These are phyloP conservation scores for Darwinula stevensoni DNA, from an alignment of 2,888 invertebrate species.

Conservation along the genomic window DNA sequence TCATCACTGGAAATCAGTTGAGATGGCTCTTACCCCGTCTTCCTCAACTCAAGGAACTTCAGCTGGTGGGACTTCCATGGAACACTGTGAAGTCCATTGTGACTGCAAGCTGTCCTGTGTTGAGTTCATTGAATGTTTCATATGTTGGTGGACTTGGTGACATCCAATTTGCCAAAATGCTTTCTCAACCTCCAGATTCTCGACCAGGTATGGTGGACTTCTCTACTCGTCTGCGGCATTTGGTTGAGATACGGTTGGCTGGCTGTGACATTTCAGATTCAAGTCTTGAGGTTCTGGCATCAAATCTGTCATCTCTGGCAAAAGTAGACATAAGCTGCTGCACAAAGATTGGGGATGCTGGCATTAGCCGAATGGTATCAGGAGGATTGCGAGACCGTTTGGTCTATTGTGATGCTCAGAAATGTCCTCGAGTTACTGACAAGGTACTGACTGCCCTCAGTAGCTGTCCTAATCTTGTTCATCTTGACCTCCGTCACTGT, in stretches of 20 bases:
- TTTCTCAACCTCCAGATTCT: slow-evolving; percentile 60
- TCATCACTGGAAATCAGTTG: slow-evolving; percentile 56
- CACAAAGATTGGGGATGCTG: neutral
- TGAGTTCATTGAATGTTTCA: slow-evolving; percentile 40
- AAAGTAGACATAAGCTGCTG: neutral
- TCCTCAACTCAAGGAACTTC: slow-evolving; percentile 48
- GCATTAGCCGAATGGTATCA: neutral
- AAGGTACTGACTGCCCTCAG: neutral
- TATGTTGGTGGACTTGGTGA: slow-evolving; percentile 63
- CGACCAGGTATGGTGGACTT: slow-evolving; percentile 39
- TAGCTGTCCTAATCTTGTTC: neutral
- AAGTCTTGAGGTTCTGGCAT: neutral
- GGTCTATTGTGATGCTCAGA: neutral
- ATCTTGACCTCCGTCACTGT: neutral
- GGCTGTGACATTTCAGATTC: slow-evolving; percentile 67
- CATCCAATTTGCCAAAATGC: slow-evolving; percentile 45
- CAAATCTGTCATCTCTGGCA: neutral
- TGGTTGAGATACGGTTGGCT: slow-evolving; percentile 40
- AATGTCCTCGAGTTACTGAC: neutral
- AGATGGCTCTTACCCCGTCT: slow-evolving; percentile 65
- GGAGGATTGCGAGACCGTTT: neutral
- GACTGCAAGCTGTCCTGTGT: slow-evolving; percentile 5
- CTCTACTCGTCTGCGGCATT: slow-evolving; percentile 39
- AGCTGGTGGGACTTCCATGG: slow-evolving; percentile 29
- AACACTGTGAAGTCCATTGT: slow-evolving; percentile 14